phyloP scores from a whole-genome alignment of 2,797 vertebrate genomes.

The Anableps anableps region DNA sequence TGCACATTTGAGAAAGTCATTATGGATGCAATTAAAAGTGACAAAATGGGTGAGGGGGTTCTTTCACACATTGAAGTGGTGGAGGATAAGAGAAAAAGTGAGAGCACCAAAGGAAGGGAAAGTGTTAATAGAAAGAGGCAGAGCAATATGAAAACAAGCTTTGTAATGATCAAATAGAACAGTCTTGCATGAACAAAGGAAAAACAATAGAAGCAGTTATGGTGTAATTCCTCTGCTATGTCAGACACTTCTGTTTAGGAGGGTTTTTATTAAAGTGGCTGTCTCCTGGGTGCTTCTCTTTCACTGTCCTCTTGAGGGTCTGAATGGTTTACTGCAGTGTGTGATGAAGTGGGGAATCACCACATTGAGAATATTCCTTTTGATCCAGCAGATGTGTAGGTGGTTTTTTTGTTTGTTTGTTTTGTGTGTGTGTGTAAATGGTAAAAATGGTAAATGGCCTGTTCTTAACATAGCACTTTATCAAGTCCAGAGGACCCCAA shows the following conservation, averaged over 20 bases:
- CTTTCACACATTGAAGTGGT: conserved; percentile 50
- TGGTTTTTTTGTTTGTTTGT: not conserved
- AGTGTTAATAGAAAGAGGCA: conserved; percentile 56
- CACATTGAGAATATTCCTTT: conserved; percentile 44
- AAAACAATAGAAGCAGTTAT: conserved; percentile 46
- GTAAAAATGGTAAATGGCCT: no score
- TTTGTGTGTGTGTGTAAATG: no score
- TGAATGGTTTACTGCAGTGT: conserved; percentile 68
- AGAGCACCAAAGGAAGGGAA: conserved; percentile 34
- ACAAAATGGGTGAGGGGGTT: conserved; percentile 41
- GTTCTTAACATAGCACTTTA: no score
- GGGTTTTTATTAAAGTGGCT: conserved; percentile 77
- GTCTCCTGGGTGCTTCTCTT: conserved; percentile 60
- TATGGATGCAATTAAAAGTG: conserved; percentile 76
- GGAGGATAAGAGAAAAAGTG: conserved; percentile 40
- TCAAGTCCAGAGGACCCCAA: no score
- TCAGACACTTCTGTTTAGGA: conserved; percentile 72
- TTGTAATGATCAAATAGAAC: conserved; percentile 15
- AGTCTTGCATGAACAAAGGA: conserved; percentile 30
- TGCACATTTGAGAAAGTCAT: conserved; percentile 66
- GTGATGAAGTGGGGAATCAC: conserved; percentile 71
- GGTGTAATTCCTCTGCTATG: conserved; percentile 75
- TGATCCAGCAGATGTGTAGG: no score
- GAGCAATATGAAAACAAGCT: conserved; percentile 55
- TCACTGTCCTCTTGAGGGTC: conserved; percentile 68